phyloP scores from a whole-genome alignment of 53 echinoderm and acorn worm genomes.

The Crossaster papposus region DNA sequence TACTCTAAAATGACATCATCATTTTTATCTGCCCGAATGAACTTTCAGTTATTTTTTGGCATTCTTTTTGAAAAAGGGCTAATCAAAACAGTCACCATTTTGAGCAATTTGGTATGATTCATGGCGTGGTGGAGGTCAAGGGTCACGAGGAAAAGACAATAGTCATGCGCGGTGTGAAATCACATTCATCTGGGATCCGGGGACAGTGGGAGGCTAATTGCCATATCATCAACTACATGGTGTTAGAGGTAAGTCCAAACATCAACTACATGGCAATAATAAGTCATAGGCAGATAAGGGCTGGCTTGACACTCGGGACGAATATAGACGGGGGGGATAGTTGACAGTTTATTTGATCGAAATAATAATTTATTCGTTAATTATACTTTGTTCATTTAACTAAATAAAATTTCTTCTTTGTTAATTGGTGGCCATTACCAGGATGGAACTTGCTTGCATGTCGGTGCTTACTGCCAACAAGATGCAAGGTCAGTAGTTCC shows the following conservation, averaged over 20 bases:
- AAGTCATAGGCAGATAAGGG: neutral
- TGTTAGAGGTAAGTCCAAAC: slow-evolving; percentile 51
- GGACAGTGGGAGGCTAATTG: slow-evolving; percentile 7
- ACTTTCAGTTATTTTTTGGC: neutral
- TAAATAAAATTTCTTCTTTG: neutral
- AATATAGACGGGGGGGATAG: too few relatives aligned
- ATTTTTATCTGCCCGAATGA: neutral
- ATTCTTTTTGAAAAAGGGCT: neutral
- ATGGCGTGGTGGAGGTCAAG: slow-evolving; percentile 68
- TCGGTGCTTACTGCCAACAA: slow-evolving; percentile 63
- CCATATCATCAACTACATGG: slow-evolving; percentile 47
- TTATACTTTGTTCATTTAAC: neutral
- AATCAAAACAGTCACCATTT: slow-evolving; percentile 63
- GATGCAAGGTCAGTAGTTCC: slow-evolving; percentile 17
- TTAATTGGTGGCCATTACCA: neutral
- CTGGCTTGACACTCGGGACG: too few relatives aligned
- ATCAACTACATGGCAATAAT: neutral
- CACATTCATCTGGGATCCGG: slow-evolving; percentile 65
- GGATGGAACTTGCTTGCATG: slow-evolving; percentile 77
- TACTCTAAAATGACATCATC: neutral
- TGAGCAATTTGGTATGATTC: slow-evolving; percentile 73
- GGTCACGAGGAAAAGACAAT: slow-evolving; percentile 67
- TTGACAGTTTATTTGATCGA: too few relatives aligned
- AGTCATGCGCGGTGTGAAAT: slow-evolving; percentile 69
- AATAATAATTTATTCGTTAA: too few relatives aligned